Conservation (phyloP, 2,888 invertebrate genomes). For the Galerucella calmariensis region DNA sequence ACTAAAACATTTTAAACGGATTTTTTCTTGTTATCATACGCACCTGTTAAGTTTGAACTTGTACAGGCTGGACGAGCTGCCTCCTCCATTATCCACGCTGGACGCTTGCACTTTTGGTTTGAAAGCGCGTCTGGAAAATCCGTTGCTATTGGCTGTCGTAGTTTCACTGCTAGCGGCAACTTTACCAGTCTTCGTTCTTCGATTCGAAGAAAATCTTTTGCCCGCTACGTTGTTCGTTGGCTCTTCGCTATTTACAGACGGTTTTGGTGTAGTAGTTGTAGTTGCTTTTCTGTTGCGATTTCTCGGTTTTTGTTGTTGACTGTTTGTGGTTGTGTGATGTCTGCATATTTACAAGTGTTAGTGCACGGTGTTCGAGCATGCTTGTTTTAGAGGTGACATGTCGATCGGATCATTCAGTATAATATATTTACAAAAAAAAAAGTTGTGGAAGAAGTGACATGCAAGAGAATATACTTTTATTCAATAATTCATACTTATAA, state of each 20-base stretch:
- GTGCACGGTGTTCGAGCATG: slow-evolving; percentile 50
- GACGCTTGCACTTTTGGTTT: slow-evolving; percentile 73
- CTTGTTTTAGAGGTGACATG: slow-evolving; percentile 35
- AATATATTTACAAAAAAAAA: not conserved
- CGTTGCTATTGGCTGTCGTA: slow-evolving; percentile 56
- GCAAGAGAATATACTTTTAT: not conserved
- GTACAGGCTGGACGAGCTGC: slow-evolving; percentile 67
- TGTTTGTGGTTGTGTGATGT: slow-evolving; percentile 61
- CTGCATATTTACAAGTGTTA: slow-evolving; percentile 64
- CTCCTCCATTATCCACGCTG: slow-evolving; percentile 71
- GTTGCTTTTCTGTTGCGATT: slow-evolving; percentile 59
- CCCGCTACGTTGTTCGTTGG: slow-evolving; percentile 64
- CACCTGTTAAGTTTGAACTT: slow-evolving; percentile 81
- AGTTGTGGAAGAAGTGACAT: not conserved
- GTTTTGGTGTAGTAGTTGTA: slow-evolving; percentile 68
- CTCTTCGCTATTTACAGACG: slow-evolving; percentile 74
- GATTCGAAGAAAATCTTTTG: slow-evolving; percentile 66
- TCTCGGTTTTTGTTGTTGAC: slow-evolving; percentile 61
- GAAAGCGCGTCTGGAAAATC: slow-evolving; percentile 71
- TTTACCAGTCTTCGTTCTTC: slow-evolving; percentile 37
- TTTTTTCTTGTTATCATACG: slow-evolving; percentile 26
- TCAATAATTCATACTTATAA: not conserved
- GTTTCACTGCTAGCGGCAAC: slow-evolving; percentile 58
- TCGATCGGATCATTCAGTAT: slow-evolving; percentile 12
- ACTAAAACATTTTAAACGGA: not conserved